A percentile compares a stretch with the other conserved stretches of the same genome.
phyloP scores from a whole-genome alignment of 2,888 invertebrate genomes.

The Chloroclystis v-ata region DNA sequence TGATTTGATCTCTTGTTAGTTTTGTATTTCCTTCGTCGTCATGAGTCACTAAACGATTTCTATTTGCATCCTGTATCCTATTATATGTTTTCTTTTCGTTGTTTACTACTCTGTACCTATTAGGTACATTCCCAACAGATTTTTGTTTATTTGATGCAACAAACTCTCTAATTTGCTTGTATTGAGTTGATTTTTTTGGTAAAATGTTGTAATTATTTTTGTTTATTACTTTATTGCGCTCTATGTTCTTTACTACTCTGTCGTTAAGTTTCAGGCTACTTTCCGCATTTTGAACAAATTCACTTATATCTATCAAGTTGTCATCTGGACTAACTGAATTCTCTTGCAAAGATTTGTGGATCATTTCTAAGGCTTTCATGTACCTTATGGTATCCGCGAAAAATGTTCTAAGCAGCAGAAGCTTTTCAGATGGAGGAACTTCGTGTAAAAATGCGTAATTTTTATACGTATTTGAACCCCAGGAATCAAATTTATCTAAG shows the following conservation, averaged over 20 bases:
- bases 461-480: constrained; percentile 47
- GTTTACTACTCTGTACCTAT: constrained; percentile 51
- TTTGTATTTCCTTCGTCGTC: constrained; percentile 30
- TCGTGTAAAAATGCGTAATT: constrained; percentile 37
- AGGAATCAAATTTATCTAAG: constrained; percentile 42
- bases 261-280: constrained; percentile 42
- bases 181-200: not conserved
- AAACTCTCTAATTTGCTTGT: not conserved
- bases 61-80: too few relatives aligned
- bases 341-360: constrained; percentile 34
- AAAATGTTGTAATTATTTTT: not conserved
- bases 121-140: constrained; percentile 33
- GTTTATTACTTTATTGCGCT: constrained; percentile 22
- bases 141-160: not conserved
- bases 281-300: constrained; percentile 46
- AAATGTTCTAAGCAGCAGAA: constrained; percentile 51
- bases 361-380: constrained; percentile 38
- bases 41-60: constrained; percentile 40
- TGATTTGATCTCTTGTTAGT: constrained; percentile 51
- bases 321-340: constrained; percentile 33
- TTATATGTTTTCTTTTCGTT: constrained; percentile 26
- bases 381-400: constrained; percentile 43
- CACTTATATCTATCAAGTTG: constrained; percentile 35
- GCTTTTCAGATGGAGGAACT: constrained; percentile 43
- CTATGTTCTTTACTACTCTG: constrained; percentile 38